Evolutionary conservation across 1,140 invertebrate species (phyloP).

Genomic region (Archivesica marissinica): DNA sequence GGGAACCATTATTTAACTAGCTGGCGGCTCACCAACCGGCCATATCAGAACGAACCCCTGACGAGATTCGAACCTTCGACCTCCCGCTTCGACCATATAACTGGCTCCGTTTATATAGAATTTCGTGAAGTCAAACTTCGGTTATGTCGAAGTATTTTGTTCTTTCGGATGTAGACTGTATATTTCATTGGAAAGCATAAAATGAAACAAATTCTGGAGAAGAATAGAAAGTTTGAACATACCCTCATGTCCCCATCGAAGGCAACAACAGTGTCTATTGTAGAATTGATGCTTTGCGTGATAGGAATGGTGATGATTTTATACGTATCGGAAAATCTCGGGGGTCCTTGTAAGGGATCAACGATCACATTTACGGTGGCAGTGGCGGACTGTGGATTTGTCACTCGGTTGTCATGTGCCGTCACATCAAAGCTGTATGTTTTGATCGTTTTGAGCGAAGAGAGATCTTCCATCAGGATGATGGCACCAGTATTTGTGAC

Average conservation of each 20-base stretch:
- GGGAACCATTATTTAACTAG: too few species aligned
- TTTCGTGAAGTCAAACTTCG: too few species aligned
- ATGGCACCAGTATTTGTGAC: conserved; percentile 70
- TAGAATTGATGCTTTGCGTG: conserved; percentile 61
- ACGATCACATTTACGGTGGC: conserved; percentile 63
- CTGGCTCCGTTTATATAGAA: too few species aligned
- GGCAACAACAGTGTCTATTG: conserved; percentile 33
- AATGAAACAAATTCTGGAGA: too few species aligned
- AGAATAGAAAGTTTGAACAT: not conserved
- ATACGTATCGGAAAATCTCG: conserved; percentile 62
- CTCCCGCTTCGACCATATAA: too few species aligned
- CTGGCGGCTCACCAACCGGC: too few species aligned
- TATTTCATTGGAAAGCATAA: too few species aligned
- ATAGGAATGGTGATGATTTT: conserved; percentile 63
- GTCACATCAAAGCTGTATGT: conserved; percentile 61
- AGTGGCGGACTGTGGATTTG: conserved; percentile 12
- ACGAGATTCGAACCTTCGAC: too few species aligned
- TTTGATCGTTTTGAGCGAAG: not conserved
- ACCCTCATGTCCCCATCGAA: conserved; percentile 40
- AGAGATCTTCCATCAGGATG: conserved; percentile 43
- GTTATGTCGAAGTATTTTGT: too few species aligned
- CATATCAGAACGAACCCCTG: too few species aligned
- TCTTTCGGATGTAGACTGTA: too few species aligned
- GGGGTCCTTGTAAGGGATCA: conserved; percentile 61
- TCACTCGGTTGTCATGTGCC: conserved; percentile 55